These are phyloP conservation scores for Ochotona curzoniae DNA, from an alignment of 2,113 vertebrate genomes.

Conservation along the genomic window DNA sequence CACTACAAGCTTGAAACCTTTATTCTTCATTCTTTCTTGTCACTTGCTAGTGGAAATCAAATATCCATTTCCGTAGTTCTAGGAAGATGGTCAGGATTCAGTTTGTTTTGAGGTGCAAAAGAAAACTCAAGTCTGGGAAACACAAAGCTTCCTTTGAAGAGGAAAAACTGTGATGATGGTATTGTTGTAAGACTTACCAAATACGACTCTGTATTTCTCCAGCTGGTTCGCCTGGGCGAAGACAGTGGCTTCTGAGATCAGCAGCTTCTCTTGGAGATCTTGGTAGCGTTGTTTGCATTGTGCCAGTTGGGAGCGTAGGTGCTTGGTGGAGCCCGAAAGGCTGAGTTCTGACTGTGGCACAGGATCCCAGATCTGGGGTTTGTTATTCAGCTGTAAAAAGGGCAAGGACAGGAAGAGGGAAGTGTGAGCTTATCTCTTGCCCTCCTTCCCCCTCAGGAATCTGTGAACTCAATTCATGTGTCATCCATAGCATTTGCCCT, in stretches of 20 bases:
- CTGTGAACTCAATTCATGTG: not conserved
- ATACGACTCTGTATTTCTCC: constrained; percentile 91
- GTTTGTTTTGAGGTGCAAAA: not conserved
- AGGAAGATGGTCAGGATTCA: not conserved
- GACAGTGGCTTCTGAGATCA: constrained; percentile 93
- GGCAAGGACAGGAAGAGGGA: not conserved
- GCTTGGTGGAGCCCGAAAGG: constrained; percentile 77
- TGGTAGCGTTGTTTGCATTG: constrained; percentile 89
- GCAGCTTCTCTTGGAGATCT: constrained; percentile 94
- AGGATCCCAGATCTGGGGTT: constrained; percentile 22
- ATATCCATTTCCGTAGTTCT: not conserved
- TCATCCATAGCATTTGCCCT: not conserved
- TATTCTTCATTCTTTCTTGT: not conserved
- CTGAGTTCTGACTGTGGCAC: constrained; percentile 82
- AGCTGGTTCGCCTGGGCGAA: constrained; percentile 94
- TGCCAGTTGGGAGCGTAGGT: constrained; percentile 86
- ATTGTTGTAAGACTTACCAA: constrained; percentile 88
- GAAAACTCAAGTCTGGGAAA: not conserved
- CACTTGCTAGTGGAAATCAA: not conserved
- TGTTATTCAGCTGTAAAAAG: constrained; percentile 54
- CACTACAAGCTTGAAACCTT: not conserved
- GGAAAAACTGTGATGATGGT: not conserved
- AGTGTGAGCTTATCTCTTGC: no score
- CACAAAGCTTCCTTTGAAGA: not conserved
- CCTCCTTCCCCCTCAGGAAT: not conserved